phyloP scores from a whole-genome alignment of 2,888 invertebrate species.

The Pseudanteris insignis region DNA sequence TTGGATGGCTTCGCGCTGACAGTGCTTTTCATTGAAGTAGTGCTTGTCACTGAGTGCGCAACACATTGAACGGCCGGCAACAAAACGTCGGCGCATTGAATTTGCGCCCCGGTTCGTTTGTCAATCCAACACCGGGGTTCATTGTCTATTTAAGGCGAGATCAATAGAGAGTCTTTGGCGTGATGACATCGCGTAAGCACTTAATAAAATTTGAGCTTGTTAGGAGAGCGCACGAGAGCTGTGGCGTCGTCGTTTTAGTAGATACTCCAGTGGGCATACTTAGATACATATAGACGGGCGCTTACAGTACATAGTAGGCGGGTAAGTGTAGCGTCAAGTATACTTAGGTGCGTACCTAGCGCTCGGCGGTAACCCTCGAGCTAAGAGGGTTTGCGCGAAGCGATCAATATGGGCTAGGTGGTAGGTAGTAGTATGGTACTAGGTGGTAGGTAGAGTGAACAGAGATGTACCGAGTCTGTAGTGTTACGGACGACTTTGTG shows the following conservation, averaged over 20 bases:
- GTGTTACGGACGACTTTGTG: constrained; percentile 59
- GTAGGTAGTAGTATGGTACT: constrained; percentile 40
- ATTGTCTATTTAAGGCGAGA: constrained; percentile 36
- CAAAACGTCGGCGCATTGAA: constrained; percentile 10
- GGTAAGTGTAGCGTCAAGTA: constrained; percentile 52
- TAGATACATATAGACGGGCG: constrained; percentile 29
- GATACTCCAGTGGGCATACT: constrained; percentile 42
- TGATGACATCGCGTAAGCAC: constrained; percentile 38
- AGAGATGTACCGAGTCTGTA: constrained; percentile 56
- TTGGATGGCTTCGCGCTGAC: not conserved
- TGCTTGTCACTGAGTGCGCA: constrained; percentile 6
- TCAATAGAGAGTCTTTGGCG: constrained; percentile 28
- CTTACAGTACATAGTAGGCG: constrained; percentile 43
- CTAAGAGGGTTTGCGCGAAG: constrained; percentile 57
- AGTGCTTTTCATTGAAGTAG: constrained; percentile 1
- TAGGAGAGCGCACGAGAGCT: constrained; percentile 8
- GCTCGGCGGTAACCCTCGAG: constrained; percentile 52
- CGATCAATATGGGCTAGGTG: constrained; percentile 62
- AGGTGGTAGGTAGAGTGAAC: constrained; percentile 52
- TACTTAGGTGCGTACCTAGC: constrained; percentile 47
- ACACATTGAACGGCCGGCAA: constrained; percentile 5
- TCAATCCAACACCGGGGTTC: constrained; percentile 17
- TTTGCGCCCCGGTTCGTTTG: constrained; percentile 17
- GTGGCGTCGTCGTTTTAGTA: constrained; percentile 30
- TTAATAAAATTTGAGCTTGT: constrained; percentile 43